Base-by-base conservation (phyloP, 1,140 invertebrate genomes). In the Thaumetopoea pityocampa region DNA sequence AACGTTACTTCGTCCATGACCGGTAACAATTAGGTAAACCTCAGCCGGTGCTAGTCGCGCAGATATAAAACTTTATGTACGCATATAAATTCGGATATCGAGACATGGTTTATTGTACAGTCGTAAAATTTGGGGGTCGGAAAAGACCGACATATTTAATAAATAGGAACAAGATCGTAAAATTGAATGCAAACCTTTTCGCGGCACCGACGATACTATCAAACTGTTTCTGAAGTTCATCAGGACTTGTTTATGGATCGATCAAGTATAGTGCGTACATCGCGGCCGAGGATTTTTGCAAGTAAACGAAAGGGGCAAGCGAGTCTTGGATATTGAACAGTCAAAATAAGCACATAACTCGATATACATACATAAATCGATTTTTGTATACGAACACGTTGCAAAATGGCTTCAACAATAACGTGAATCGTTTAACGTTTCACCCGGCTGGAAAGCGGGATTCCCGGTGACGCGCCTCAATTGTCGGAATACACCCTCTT, bases 41-140 rank as follows among this genome's bases (percentile, higher is more conserved):
- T 67, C 57, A 65, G 55, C 40, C 66, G 57, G 58, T 77, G 73
- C 79, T 76, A 81, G 79, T 81, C 67, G 73, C 68, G 67, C 55
- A 67, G 74, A 67, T 79, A 83, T 83, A 83, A 83, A 83, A 83
- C 68, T 83, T 83, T 83, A 83, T 83, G 74, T 79, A 73, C 74
- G 74, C 70, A 72, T 80, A 83, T 83, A 83, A 83, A 81, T 83
- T 83, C 70, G 61, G 68, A 79, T 83, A 77, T 70, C 79, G 79
- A 81, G 79, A 83, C 79, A 83, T 83, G 77, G 81, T 83, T 83
- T 83, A 83, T 78, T 83, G 74, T 79, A 56, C 45, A 58, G 41
- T 79, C 79, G 74, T 83, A 81, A 83, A 83, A 79, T 83, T 43
- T 80, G 69, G 61, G 69, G 79, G 71, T 79, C 72, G 77, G 79